Conservation (phyloP, 2,797 vertebrate species). For the Acropternis orthonyx region DNA sequence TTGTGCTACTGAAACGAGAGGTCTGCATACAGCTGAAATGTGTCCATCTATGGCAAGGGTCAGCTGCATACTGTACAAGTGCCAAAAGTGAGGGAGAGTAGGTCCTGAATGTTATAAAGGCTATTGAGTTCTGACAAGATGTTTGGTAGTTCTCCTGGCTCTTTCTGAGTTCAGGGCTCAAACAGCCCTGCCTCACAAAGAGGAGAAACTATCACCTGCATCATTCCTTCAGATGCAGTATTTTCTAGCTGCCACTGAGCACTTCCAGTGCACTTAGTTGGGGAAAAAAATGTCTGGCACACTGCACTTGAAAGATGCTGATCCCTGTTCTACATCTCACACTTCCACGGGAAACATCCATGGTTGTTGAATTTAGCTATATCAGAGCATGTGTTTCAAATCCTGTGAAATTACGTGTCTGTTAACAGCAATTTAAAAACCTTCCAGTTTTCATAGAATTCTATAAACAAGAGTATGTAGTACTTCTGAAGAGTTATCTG, state of each 20-base stretch:
- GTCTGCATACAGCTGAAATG: background rate
- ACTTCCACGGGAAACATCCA: background rate
- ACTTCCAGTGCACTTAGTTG: background rate
- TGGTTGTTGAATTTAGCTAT: slow-evolving; percentile 4
- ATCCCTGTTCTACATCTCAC: background rate
- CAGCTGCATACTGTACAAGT: background rate
- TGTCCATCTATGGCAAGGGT: background rate
- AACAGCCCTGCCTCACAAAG: background rate
- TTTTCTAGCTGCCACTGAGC: background rate
- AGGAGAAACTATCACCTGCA: accelerated
- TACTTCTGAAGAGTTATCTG: slow-evolving; percentile 1
- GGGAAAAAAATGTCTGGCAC: background rate
- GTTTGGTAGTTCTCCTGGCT: background rate
- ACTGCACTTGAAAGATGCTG: background rate
- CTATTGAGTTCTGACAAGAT: background rate
- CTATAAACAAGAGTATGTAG: slow-evolving; percentile 19
- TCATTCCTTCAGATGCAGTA: background rate
- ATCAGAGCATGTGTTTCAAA: slow-evolving; percentile 33
- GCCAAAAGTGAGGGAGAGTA: background rate
- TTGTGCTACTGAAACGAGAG: background rate
- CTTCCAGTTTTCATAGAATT: background rate
- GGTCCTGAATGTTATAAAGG: background rate
- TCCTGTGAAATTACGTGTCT: background rate
- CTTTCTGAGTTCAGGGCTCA: background rate
- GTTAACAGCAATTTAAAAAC: background rate